Percentiles rank a stretch among this genome's conserved stretches.
These are phyloP conservation scores for Climacteris rufus DNA, from an alignment of 2,113 vertebrate genomes.

Conservation along the genomic window DNA sequence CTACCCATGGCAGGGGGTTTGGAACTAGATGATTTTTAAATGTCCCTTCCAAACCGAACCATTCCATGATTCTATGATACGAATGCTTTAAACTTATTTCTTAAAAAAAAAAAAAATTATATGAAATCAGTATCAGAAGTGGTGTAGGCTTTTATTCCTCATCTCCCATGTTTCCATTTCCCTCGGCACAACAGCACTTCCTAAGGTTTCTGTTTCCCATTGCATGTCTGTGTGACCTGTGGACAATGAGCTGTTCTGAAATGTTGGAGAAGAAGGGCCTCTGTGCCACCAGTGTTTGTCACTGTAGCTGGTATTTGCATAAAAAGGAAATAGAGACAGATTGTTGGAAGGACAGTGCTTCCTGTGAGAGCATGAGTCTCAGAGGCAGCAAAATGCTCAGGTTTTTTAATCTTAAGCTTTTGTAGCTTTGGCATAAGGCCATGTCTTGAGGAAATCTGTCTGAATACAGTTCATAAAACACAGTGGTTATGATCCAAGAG, in stretches of 20 bases:
- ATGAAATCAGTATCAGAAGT: not conserved
- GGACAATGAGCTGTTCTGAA: not conserved
- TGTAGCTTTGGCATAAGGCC: not conserved
- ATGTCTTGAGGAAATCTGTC: not conserved
- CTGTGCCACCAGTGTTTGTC: not conserved
- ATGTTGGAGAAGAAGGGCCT: not conserved
- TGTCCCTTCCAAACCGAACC: not conserved
- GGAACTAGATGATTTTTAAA: not conserved
- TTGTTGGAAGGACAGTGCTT: not conserved
- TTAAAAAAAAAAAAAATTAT: not conserved
- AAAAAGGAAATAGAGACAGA: not conserved
- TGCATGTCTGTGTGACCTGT: not conserved
- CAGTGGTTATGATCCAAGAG: not conserved
- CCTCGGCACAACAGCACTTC: not conserved
- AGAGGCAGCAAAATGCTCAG: accelerated
- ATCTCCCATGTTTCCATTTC: not conserved
- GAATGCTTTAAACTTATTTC: not conserved
- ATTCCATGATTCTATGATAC: not conserved
- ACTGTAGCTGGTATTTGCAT: not conserved
- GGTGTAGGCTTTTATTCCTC: not conserved
- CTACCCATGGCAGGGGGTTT: not conserved
- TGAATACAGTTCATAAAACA: not conserved
- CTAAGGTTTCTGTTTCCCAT: not conserved
- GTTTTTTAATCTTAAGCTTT: not conserved
- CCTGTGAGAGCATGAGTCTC: not conserved